A percentile compares a stretch with the other conserved stretches of the same genome.
These are phyloP conservation scores for Lamellibrachia columna DNA, from an alignment of 2,888 invertebrate species.

Conservation along the genomic window DNA sequence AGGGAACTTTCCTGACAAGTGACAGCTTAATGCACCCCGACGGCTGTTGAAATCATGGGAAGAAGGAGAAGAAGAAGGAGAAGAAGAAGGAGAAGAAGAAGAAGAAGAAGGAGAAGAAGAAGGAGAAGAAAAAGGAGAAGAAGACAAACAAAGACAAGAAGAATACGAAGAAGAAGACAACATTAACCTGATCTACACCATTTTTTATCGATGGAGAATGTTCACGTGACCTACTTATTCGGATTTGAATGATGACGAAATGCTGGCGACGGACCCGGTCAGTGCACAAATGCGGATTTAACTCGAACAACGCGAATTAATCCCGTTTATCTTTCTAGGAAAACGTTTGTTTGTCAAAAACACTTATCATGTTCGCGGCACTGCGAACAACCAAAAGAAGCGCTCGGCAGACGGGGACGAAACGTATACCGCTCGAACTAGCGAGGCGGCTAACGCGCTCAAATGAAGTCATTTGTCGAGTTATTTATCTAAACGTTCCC, in stretches of 20 bases:
- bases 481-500: slow-evolving; percentile 16
- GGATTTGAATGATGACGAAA: background rate
- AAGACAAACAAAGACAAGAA: too few species aligned
- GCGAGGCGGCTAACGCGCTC: slow-evolving; percentile 2
- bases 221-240: background rate
- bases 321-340: background rate
- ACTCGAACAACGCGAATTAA: background rate
- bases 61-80: background rate
- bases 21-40: background rate
- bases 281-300: background rate
- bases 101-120: too few species aligned
- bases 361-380: background rate
- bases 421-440: background rate
- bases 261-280: background rate
- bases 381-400: background rate
- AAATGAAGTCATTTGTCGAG: slow-evolving; percentile 16
- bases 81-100: background rate
- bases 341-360: background rate
- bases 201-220: background rate
- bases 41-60: background rate
- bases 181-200: background rate
- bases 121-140: background rate
- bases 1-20: background rate
- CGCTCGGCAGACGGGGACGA: background rate
- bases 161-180: background rate